phyloP scores from a whole-genome alignment of 2,888 invertebrate species.

The Eristalis pertinax region DNA sequence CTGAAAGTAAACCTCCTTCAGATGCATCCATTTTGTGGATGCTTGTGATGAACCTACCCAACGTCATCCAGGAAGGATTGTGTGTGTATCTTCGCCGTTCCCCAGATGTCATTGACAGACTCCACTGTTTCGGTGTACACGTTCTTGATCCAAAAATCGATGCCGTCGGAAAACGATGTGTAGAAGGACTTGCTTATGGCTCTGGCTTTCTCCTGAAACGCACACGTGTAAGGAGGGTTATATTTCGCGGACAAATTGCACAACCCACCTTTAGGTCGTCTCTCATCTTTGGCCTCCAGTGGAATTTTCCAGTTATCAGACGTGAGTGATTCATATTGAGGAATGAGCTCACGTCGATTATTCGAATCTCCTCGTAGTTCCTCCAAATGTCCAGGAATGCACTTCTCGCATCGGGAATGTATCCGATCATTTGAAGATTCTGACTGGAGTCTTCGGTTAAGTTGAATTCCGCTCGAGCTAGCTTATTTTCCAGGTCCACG shows the following conservation, averaged over 20 bases:
- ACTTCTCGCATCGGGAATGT: conserved; percentile 89
- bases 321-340: conserved; percentile 92
- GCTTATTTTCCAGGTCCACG: conserved; percentile 83
- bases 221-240: neutral
- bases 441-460: conserved; percentile 87
- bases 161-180: conserved; percentile 82
- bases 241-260: neutral
- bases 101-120: conserved; percentile 88
- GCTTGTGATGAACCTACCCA: conserved; percentile 78
- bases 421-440: conserved; percentile 88
- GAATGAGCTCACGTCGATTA: conserved; percentile 90
- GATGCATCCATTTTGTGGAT: neutral
- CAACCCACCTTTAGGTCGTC: conserved; percentile 83
- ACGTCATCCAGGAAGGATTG: conserved; percentile 88
- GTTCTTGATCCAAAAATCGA: conserved; percentile 86
- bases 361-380: conserved; percentile 89
- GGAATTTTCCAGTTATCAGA: conserved; percentile 89
- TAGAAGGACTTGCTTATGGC: conserved; percentile 82
- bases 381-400: conserved; percentile 90
- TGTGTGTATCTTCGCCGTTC: conserved; percentile 87
- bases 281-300: conserved; percentile 90
- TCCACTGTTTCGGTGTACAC: conserved; percentile 87
- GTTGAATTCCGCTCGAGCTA: conserved; percentile 86
- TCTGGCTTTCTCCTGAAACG: conserved; percentile 81
- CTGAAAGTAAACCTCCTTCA: conserved; percentile 41